Evolutionary conservation across 2,797 vertebrate genomes (phyloP).

Genomic region (Paramormyrops hopkinsi): DNA sequence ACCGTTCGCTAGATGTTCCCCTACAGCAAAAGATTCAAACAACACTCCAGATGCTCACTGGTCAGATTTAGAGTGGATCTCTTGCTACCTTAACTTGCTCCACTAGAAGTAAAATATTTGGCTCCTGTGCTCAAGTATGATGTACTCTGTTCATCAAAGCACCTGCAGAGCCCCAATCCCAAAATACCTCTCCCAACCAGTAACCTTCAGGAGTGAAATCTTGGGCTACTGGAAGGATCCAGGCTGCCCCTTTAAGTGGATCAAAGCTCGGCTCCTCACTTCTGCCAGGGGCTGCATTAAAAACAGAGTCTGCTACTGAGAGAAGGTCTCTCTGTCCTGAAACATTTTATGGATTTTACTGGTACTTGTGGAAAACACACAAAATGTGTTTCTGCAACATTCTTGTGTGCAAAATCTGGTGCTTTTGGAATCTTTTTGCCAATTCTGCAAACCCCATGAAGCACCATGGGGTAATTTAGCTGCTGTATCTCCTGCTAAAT

Average conservation of each 20-base stretch:
- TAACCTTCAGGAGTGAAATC: neutral
- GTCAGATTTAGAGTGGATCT: neutral
- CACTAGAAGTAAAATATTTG: neutral
- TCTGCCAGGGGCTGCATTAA: neutral
- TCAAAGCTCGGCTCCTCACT: neutral
- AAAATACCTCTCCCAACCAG: neutral
- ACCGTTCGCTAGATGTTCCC: neutral
- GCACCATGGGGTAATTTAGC: neutral
- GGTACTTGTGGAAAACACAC: neutral
- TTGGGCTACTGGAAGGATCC: neutral
- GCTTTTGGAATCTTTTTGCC: neutral
- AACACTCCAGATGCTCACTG: neutral
- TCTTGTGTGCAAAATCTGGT: neutral
- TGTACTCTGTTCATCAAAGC: neutral
- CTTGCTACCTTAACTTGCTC: neutral
- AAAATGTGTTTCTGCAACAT: neutral
- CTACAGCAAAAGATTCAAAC: neutral
- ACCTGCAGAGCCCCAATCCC: neutral
- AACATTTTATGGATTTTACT: neutral
- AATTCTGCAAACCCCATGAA: neutral
- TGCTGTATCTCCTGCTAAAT: neutral
- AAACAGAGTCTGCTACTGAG: neutral
- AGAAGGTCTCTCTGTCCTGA: neutral
- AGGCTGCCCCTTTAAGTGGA: neutral
- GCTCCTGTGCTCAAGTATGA: neutral